phyloP scores from a whole-genome alignment of 2,888 invertebrate genomes.

The Dryomyza anilis region DNA sequence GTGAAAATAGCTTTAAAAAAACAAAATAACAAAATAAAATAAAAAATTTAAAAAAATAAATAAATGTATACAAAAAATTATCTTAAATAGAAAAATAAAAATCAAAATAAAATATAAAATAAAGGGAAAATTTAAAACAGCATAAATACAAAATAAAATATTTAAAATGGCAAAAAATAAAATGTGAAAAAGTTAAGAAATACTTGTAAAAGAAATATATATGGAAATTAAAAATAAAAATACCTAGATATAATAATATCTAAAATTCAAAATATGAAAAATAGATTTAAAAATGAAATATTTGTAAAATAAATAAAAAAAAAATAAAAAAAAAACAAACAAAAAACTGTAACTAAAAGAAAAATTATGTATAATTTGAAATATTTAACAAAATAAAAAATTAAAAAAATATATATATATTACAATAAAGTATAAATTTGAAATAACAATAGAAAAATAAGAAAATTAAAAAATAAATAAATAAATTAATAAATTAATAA shows the following conservation, averaged over 20 bases:
- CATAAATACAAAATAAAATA: not conserved
- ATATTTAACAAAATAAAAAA: not conserved
- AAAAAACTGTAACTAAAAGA: not conserved
- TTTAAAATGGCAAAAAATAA: not conserved
- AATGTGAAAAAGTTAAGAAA: not conserved
- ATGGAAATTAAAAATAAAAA: not conserved
- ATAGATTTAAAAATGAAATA: not conserved
- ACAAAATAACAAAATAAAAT: no score
- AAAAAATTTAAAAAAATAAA: no score
- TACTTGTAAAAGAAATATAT: not conserved
- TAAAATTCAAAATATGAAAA: not conserved
- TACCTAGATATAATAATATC: not conserved
- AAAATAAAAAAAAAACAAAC: not conserved
- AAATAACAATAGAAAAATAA: conserved; percentile 23
- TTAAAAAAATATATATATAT: not conserved
- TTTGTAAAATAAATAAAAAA: no score
- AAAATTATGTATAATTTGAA: not conserved
- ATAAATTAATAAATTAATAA: conserved; percentile 22
- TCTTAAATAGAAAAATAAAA: no score
- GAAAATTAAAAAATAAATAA: conserved; percentile 14
- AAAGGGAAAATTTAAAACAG: not conserved
- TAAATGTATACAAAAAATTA: no score
- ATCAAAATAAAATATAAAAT: not conserved
- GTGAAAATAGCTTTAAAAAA: no score
- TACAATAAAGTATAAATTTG: conserved; percentile 26